Evolutionary conservation across 2,113 vertebrate genomes (phyloP), one percentile per base, ranked within the genome.

Genomic region (Oxygymnocypris stewartii): DNA sequence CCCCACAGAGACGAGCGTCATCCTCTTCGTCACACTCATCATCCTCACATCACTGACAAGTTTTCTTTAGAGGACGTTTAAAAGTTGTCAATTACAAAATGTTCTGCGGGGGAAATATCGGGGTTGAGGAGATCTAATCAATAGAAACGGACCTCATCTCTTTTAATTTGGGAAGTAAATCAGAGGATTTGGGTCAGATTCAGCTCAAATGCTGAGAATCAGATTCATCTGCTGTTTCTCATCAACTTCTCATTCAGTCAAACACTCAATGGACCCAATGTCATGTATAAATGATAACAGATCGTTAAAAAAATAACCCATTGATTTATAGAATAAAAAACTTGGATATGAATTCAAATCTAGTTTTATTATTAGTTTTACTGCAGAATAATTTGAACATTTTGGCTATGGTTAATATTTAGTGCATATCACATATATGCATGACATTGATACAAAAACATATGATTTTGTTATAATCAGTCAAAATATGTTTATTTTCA

Each of bases 1-100:
- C 69, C 86, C 79, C 80, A 76, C 86, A 40, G 44, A 67, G 71
- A 78, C 42, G 23, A 13, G 35, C 80, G 73, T 78, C 86, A 87
- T 75, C 31, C 61, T 87, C 80, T 51, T 84, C 80, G 80, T 87
- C 85, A 86, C 79, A 61, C 67, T 86, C 79, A 75, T 82, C 86
- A 87, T 83, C 35, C 35, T 87, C 86, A 84, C 69, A 31, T 69
- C 80, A 73, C 49, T 67, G 61, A 67, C 80, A 28, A 76, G 85
- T 20, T 51, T 73, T 74, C 49, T 80, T 80, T 80, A 13, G 85
- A 81, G 78, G 85, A 42, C 18, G 78, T 80, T 80, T 71, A 49
- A 69, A 81, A 80, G 85, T 81, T 61, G 37, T 73, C 78, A 80
- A 37, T 81, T 51, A 42, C 59, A 35, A 31, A 28, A 69, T 13